phyloP scores from a whole-genome alignment of 2,113 vertebrate species.

The Psilopsiagon aurifrons region DNA sequence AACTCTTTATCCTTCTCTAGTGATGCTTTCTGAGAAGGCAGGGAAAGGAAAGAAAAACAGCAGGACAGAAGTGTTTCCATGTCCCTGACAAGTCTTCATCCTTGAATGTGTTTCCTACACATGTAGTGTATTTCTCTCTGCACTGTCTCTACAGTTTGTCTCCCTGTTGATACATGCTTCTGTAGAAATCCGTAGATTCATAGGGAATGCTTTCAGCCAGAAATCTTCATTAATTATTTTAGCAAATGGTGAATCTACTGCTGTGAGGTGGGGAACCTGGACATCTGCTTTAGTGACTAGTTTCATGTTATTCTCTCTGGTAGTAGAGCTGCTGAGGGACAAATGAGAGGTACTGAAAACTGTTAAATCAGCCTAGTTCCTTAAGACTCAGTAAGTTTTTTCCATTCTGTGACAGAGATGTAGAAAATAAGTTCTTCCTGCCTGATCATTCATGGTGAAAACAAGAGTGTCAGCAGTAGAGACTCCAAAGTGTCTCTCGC shows the following conservation, averaged over 20 bases:
- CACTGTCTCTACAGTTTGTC: not conserved
- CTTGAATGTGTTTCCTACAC: not conserved
- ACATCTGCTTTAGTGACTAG: not conserved
- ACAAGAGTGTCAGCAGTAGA: not conserved
- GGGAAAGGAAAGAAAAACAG: not conserved
- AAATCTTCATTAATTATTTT: not conserved
- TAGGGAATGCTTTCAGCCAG: not conserved
- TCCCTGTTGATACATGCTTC: not conserved
- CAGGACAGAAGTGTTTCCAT: not conserved
- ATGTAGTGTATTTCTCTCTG: not conserved
- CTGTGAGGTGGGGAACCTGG: not conserved
- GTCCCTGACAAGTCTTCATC: fast-evolving
- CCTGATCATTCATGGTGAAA: not conserved
- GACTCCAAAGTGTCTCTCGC: not conserved
- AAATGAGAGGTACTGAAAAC: not conserved
- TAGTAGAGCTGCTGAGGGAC: not conserved
- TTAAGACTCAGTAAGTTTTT: not conserved
- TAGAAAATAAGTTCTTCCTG: not conserved
- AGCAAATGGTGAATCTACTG: not conserved
- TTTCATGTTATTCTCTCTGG: not conserved
- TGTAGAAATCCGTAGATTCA: not conserved
- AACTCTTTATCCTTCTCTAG: not conserved
- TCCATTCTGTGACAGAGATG: not conserved
- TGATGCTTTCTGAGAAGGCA: not conserved
- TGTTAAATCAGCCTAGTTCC: not conserved